These are phyloP conservation scores for Athalia cordata DNA, from an alignment of 2,888 invertebrate species.

Conservation along the genomic window DNA sequence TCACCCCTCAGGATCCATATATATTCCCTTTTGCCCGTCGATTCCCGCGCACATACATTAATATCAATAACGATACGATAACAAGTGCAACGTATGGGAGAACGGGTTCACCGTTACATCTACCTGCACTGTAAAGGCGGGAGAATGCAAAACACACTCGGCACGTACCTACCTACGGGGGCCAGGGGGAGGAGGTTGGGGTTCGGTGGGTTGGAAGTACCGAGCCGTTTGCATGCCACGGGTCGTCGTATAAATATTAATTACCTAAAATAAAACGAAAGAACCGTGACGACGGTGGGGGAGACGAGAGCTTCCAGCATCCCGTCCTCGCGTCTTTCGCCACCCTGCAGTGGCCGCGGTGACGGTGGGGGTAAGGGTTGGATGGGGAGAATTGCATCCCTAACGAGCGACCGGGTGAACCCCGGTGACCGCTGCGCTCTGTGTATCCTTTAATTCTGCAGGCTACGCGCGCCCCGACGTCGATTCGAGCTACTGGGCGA, in stretches of 20 bases:
- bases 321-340: not conserved
- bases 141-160: constrained; percentile 31
- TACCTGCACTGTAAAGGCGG: not conserved
- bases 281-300: constrained; percentile 53
- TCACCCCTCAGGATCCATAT: not conserved
- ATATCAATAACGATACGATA: not conserved
- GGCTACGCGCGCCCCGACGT: constrained; percentile 8
- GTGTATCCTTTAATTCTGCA: constrained; percentile 28
- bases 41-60: not conserved
- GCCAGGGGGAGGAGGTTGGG: no score
- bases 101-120: not conserved
- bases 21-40: not conserved
- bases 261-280: constrained; percentile 70
- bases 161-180: constrained; percentile 48
- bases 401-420: constrained; percentile 14
- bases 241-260: constrained; percentile 68
- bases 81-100: not conserved
- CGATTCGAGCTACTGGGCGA: not conserved
- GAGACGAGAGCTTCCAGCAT: constrained; percentile 50
- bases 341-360: not conserved
- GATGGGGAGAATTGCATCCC: constrained; percentile 27
- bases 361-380: not conserved
- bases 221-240: constrained; percentile 40
- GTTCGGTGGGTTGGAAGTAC: constrained; percentile 4
- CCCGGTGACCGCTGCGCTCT: not conserved